Evolutionary conservation across 2,888 invertebrate species (phyloP).

Genomic region (Caenorhabditis becei): DNA sequence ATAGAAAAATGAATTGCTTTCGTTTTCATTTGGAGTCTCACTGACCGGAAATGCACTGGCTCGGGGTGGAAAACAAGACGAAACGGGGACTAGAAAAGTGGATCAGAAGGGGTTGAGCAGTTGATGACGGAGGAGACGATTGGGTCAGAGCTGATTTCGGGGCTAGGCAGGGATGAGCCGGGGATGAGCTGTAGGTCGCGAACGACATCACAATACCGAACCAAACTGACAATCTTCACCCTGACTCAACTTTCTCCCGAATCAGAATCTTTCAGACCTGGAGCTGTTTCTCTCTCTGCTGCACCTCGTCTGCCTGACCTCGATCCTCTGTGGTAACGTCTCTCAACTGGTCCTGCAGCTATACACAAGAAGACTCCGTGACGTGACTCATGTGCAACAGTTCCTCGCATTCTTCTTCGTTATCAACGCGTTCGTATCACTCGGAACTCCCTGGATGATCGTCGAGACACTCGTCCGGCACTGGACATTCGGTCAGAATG

Average conservation of each 20-base stretch:
- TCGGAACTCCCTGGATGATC: conserved; percentile 62
- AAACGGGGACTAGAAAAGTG: not conserved
- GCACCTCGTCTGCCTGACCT: conserved; percentile 53
- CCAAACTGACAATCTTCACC: not conserved
- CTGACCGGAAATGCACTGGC: not conserved
- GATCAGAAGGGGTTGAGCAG: not conserved
- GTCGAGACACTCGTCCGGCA: conserved; percentile 65
- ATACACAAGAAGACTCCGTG: conserved; percentile 39
- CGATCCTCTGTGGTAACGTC: conserved; percentile 51
- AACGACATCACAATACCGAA: not conserved
- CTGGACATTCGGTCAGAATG: conserved; percentile 67
- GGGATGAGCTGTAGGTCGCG: not conserved
- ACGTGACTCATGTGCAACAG: conserved; percentile 40
- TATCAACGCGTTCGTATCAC: conserved; percentile 51
- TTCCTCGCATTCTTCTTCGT: conserved; percentile 56
- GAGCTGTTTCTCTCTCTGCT: conserved; percentile 46
- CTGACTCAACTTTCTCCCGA: not conserved
- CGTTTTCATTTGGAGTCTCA: not conserved
- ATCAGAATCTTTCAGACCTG: conserved; percentile 36
- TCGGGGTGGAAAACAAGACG: not conserved
- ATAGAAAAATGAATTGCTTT: not conserved
- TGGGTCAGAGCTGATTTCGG: not conserved
- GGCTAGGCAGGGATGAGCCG: not conserved
- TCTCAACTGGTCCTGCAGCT: conserved; percentile 55
- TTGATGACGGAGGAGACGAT: not conserved